Conservation (phyloP, 2,797 vertebrate species). For the Myotis daubentonii region DNA sequence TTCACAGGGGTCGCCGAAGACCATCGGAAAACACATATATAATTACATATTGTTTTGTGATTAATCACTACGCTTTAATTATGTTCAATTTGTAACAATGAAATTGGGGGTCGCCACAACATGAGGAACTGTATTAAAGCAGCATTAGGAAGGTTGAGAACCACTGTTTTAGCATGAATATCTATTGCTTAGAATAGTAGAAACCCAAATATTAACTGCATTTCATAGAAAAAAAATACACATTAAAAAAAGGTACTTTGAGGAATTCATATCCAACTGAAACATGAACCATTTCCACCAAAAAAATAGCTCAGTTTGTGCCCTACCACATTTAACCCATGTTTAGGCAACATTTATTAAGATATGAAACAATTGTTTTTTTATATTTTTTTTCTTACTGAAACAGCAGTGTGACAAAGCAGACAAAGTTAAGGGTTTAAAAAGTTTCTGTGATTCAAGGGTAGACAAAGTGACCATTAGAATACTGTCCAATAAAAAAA, state of each 20-base stretch:
- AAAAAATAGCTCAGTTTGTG: neutral
- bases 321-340: neutral
- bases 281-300: neutral
- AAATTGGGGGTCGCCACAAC: no score
- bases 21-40: no score
- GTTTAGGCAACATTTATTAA: slow-evolving; percentile 13
- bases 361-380: neutral
- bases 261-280: neutral
- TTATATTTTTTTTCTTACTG: neutral
- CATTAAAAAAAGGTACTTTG: neutral
- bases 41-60: no score
- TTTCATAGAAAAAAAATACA: neutral
- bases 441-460: neutral
- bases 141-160: no score
- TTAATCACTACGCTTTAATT: no score
- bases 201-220: neutral
- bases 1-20: no score
- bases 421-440: slow-evolving; percentile 37
- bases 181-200: neutral
- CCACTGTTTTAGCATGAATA: neutral
- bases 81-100: no score
- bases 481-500: neutral
- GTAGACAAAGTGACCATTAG: neutral
- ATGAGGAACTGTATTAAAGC: no score
- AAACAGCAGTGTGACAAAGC: neutral